Percentiles rank a stretch among this genome's conserved stretches.
Conservation (phyloP, 35 echinoderm and acorn worm genomes). For the Apostichopus californicus region DNA sequence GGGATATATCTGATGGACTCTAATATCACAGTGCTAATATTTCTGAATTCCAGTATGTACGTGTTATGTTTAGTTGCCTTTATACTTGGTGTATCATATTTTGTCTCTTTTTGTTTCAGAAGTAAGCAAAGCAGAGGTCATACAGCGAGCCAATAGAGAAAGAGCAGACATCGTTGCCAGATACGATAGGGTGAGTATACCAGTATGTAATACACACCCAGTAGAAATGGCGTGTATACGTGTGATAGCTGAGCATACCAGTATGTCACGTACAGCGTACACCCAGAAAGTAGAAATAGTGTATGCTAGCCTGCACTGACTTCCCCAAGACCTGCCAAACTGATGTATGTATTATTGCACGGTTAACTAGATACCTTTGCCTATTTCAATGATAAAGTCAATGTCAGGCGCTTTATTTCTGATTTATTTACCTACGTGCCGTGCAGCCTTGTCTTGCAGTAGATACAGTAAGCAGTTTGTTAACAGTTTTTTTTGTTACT, state of each 20-base stretch:
- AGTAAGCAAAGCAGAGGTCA: constrained; percentile 38
- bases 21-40: not conserved
- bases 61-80: not conserved
- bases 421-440: no score
- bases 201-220: not conserved
- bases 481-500: no score
- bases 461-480: no score
- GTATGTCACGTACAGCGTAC: not conserved
- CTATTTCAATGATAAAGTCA: no score
- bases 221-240: not conserved
- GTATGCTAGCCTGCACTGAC: not conserved
- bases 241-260: not conserved
- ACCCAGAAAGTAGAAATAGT: not conserved
- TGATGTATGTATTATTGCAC: no score
- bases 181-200: constrained; percentile 68
- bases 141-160: constrained; percentile 64
- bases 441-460: no score
- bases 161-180: constrained; percentile 59
- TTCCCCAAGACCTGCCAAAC: not conserved
- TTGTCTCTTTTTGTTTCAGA: constrained; percentile 10
- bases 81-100: not conserved
- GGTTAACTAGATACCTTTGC: no score
- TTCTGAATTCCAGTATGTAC: not conserved
- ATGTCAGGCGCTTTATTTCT: no score
- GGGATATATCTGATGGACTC: not conserved